phyloP scores from a whole-genome alignment of 2,113 vertebrate genomes.

The Gymnocephalus cernua region DNA sequence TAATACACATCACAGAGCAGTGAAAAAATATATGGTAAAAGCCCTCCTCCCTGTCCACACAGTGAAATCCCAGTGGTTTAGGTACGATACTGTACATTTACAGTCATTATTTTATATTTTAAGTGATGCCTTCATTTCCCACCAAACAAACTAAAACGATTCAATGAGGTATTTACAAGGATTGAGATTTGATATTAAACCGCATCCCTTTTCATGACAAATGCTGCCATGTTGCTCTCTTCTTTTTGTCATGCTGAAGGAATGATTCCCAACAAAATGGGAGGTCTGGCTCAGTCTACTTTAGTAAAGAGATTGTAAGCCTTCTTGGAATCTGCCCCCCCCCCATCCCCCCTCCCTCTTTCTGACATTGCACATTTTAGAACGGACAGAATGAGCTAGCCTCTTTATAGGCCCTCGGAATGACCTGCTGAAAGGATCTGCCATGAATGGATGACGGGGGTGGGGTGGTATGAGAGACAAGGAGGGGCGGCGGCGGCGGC shows the following conservation, averaged over 20 bases:
- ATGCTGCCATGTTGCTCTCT: not conserved
- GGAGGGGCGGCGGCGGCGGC: constrained; percentile 23
- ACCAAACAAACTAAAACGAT: not conserved
- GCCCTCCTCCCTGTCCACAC: not conserved
- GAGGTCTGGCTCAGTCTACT: constrained; percentile 43
- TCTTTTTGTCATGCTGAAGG: constrained; percentile 9
- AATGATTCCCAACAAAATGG: constrained; percentile 36
- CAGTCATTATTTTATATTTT: not conserved
- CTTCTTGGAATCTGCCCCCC: constrained; percentile 59
- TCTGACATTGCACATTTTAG: constrained; percentile 78
- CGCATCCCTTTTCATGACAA: constrained; percentile 6
- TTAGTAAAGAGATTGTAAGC: constrained; percentile 57
- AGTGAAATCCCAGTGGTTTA: not conserved
- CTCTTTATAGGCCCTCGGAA: constrained; percentile 81
- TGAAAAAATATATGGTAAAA: not conserved
- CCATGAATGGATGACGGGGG: constrained; percentile 77
- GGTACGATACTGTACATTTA: not conserved
- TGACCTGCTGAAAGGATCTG: constrained; percentile 78
- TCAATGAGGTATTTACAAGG: not conserved
- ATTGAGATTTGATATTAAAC: not conserved
- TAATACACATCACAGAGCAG: not conserved
- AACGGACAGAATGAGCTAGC: constrained; percentile 65
- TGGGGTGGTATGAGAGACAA: constrained; percentile 45
- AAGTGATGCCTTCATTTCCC: not conserved
- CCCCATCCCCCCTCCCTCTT: constrained; percentile 47